Base-by-base conservation (phyloP, 2,113 vertebrate species). In the Toxotes chatareus region DNA sequence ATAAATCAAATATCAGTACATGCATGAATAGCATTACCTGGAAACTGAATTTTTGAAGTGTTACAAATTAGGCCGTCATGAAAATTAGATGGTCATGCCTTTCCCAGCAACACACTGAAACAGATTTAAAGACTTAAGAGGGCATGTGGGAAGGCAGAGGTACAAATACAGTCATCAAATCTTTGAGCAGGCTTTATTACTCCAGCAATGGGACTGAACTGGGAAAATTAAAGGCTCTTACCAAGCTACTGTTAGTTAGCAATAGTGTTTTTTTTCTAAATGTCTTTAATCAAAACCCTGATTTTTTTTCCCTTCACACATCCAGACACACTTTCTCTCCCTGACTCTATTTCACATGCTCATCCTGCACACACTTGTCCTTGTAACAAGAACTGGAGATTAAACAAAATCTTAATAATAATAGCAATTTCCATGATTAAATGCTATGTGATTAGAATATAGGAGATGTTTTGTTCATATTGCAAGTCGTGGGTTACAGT, bases 261-360 rank as follows among this genome's bases (percentile, higher is more conserved):
- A 69, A 57, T 68, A 31, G 6, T 51, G 11, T 65, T 17, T 89
- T 72, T 78, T 61, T 27, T 27, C 32, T 78, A 79, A 32, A 67
- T 12, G 44, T 66, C 7, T 65, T 21, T 27, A 53, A 19, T 60
- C 5, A 70, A 84, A 86, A 83, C 57, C 82, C 82, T 87, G 71
- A 84, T 53, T 70, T 76, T 14, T 62, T 53, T 76, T 69, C 10
- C 21, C 56, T 17, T 76, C 21, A 36, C 27, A 42, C 10, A 44
- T 61, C 31, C 51, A 75, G 16, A 76, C 31, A 66, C 66, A 46
- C 12, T 5, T 10, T 19, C 16, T 79, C 23, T 32, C 17, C 13
- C 47, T 71, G 63, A 77, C 44, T 32, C 38, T 73, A 19, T 57
- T 56, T 42, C 70, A 84, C 42, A 78, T 44, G 64, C 67, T 75